Evolutionary conservation across 1,140 invertebrate genomes (phyloP).

Genomic region (Phymorhynchus buccinoides): DNA sequence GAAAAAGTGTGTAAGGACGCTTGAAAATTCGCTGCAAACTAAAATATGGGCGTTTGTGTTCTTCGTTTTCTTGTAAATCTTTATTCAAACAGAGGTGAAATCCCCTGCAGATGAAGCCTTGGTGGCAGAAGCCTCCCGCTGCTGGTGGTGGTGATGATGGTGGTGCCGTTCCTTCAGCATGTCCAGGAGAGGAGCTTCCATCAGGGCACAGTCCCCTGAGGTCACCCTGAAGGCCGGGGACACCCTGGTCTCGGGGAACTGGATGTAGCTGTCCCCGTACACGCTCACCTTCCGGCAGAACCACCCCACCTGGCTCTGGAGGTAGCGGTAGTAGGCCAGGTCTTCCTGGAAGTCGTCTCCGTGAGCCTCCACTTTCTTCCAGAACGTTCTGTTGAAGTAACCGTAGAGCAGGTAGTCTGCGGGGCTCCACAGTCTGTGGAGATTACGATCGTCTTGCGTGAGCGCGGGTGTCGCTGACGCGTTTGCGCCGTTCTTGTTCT

Average conservation of each 20-base stretch:
- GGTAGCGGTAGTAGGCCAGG: constrained; percentile 53
- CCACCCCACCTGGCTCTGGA: constrained; percentile 48
- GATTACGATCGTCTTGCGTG: constrained; percentile 31
- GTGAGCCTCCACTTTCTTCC: constrained; percentile 58
- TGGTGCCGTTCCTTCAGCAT: constrained; percentile 39
- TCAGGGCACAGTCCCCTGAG: constrained; percentile 54
- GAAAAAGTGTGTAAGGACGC: no score
- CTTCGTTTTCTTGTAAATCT: no score
- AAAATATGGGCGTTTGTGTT: no score
- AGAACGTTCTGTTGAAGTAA: constrained; percentile 66
- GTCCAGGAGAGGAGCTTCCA: constrained; percentile 39
- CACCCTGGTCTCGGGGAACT: constrained; percentile 47
- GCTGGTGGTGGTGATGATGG: background rate
- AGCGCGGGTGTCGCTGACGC: background rate
- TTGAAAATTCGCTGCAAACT: no score
- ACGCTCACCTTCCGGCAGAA: constrained; percentile 50
- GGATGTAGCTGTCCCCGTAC: constrained; percentile 12
- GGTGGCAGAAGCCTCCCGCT: background rate
- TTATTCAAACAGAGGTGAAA: background rate
- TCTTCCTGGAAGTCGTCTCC: constrained; percentile 59
- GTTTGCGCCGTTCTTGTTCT: constrained; percentile 46
- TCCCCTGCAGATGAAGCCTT: background rate
- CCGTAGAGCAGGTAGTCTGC: constrained; percentile 65
- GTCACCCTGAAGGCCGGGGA: constrained; percentile 53
- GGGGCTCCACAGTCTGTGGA: constrained; percentile 57